A percentile compares a stretch with the other conserved stretches of the same genome.
Evolutionary conservation across 2,888 invertebrate genomes (phyloP).

Genomic region (Nemurella pictetii): DNA sequence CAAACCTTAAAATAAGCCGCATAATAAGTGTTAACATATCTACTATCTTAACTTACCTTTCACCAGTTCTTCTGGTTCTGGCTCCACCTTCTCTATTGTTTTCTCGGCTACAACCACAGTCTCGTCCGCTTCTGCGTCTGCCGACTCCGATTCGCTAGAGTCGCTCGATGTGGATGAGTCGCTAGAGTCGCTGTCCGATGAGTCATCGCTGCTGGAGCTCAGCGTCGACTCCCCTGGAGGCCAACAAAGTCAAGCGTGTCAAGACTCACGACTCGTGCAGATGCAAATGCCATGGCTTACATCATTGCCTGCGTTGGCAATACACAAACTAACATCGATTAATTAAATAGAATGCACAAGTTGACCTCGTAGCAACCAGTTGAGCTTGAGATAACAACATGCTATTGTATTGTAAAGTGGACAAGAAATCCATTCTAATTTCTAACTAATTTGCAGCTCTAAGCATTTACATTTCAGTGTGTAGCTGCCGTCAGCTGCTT

Average conservation of each 20-base stretch:
- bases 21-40: no score
- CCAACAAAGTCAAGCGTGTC: not conserved
- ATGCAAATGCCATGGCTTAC: no score
- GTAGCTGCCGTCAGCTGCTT: no score
- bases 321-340: no score
- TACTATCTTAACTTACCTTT: not conserved
- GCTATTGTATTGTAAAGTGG: no score
- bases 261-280: not conserved
- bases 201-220: slow-evolving; percentile 38
- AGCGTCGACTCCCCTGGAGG: slow-evolving; percentile 3
- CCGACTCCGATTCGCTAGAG: slow-evolving; percentile 32
- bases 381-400: no score
- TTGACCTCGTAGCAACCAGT: no score
- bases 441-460: no score
- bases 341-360: no score
- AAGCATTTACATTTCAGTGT: no score
- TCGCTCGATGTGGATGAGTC: slow-evolving; percentile 34
- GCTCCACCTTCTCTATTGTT: not conserved
- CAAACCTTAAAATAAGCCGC: not conserved
- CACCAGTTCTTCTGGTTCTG: slow-evolving; percentile 9
- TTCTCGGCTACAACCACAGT: slow-evolving; percentile 22
- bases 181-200: slow-evolving; percentile 38
- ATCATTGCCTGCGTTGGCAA: no score
- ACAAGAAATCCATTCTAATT: no score
- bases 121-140: not conserved